Conservation (phyloP, 1,140 invertebrate species). For the Venturia canescens region DNA sequence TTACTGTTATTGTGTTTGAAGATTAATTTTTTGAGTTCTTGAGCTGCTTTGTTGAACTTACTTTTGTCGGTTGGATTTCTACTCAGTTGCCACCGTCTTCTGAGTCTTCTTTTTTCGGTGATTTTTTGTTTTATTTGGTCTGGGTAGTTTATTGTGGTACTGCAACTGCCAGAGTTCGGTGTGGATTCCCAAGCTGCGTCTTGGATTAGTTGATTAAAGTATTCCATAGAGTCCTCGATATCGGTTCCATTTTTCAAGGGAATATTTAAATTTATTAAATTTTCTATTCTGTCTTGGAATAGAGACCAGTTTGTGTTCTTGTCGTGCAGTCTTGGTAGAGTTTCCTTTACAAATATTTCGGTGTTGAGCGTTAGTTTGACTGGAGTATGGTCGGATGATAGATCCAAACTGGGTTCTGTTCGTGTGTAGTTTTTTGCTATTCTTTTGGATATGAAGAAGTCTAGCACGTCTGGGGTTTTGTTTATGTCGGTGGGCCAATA, state of each 20-base stretch:
- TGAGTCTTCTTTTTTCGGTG: slow-evolving; percentile 17
- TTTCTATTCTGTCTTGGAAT: slow-evolving; percentile 19
- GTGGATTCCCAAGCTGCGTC: slow-evolving; percentile 28
- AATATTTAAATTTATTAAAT: slow-evolving; percentile 8
- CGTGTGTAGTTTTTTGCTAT: slow-evolving; percentile 44
- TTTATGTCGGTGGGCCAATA: slow-evolving; percentile 65
- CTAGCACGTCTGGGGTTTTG: slow-evolving; percentile 68
- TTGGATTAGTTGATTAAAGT: slow-evolving; percentile 21
- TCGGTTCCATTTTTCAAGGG: neutral
- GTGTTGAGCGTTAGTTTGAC: slow-evolving; percentile 47
- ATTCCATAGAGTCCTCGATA: slow-evolving; percentile 25
- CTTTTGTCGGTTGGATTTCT: slow-evolving; percentile 35
- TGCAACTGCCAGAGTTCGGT: neutral
- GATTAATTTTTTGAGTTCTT: slow-evolving; percentile 8
- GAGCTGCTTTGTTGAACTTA: slow-evolving; percentile 1
- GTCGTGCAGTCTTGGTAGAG: slow-evolving; percentile 17
- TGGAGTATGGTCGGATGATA: slow-evolving; percentile 58
- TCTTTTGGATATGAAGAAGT: slow-evolving; percentile 56
- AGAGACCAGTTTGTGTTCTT: slow-evolving; percentile 47
- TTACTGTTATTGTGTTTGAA: slow-evolving; percentile 29
- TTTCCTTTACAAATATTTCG: slow-evolving; percentile 27
- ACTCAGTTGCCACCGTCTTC: slow-evolving; percentile 39
- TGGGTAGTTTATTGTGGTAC: slow-evolving; percentile 26
- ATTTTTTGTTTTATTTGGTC: slow-evolving; percentile 33
- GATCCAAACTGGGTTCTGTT: slow-evolving; percentile 42